Evolutionary conservation across 30 jellyfish, hydroid and myxozoan genomes (phyloP).

Genomic region (Catostylus mosaicus): DNA sequence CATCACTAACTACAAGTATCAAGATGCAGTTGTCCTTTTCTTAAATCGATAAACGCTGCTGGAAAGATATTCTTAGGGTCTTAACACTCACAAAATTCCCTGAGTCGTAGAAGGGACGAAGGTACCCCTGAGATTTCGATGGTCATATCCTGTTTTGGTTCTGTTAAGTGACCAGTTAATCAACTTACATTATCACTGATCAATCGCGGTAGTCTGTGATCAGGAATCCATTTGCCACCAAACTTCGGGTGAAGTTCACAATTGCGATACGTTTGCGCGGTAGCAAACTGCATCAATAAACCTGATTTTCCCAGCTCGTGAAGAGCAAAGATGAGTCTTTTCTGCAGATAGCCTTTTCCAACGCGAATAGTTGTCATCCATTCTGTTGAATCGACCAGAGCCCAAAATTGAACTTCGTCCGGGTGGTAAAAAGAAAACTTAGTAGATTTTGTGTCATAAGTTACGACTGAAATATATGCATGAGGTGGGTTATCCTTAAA

Average conservation of each 20-base stretch:
- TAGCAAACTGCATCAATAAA: background rate
- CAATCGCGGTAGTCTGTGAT: background rate
- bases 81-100: background rate
- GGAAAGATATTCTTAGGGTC: background rate
- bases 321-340: background rate
- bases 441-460: background rate
- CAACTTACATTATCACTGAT: background rate
- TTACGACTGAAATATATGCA: background rate
- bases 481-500: background rate
- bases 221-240: slow-evolving; percentile 16
- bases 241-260: background rate
- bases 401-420: background rate
- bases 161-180: background rate
- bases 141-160: background rate
- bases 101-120: no score
- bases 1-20: no score
- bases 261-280: slow-evolving; percentile 1
- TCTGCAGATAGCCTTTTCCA: slow-evolving; percentile 4
- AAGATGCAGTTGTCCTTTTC: background rate
- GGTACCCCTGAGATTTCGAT: background rate
- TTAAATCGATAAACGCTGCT: background rate
- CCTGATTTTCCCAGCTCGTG: background rate
- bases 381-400: background rate
- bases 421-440: background rate
- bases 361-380: slow-evolving; percentile 26